Conservation (phyloP, 2,888 invertebrate genomes). For the Automeris io region DNA sequence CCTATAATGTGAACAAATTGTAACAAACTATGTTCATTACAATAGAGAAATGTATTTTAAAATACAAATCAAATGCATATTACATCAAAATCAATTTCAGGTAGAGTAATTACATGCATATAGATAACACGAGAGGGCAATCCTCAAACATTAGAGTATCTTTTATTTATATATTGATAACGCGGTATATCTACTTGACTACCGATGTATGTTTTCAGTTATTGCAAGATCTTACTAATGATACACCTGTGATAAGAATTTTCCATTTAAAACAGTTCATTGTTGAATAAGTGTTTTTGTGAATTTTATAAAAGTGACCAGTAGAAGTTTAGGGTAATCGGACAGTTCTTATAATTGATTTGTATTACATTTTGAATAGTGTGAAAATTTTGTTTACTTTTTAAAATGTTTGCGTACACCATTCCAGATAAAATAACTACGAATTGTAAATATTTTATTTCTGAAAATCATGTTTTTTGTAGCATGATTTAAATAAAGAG, state of each 20-base stretch:
- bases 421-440: not conserved
- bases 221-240: constrained; percentile 18
- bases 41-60: not conserved
- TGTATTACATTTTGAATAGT: not conserved
- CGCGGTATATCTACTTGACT: constrained; percentile 39
- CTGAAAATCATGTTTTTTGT: too few species aligned
- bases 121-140: constrained; percentile 45
- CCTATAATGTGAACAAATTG: too few species aligned
- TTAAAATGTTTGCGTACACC: not conserved
- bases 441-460: not conserved
- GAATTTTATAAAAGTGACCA: not conserved
- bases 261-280: not conserved
- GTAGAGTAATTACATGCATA: constrained; percentile 30
- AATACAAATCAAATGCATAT: constrained; percentile 2
- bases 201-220: constrained; percentile 39
- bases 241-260: not conserved
- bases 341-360: not conserved
- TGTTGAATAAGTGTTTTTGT: not conserved
- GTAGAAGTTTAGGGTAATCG: not conserved
- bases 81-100: constrained; percentile 23
- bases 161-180: constrained; percentile 68
- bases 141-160: constrained; percentile 58
- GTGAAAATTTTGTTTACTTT: not conserved
- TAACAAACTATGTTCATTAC: too few species aligned
- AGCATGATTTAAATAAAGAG: too few species aligned